Evolutionary conservation across 2,113 vertebrate genomes (phyloP).

Genomic region (Aegithalos caudatus): DNA sequence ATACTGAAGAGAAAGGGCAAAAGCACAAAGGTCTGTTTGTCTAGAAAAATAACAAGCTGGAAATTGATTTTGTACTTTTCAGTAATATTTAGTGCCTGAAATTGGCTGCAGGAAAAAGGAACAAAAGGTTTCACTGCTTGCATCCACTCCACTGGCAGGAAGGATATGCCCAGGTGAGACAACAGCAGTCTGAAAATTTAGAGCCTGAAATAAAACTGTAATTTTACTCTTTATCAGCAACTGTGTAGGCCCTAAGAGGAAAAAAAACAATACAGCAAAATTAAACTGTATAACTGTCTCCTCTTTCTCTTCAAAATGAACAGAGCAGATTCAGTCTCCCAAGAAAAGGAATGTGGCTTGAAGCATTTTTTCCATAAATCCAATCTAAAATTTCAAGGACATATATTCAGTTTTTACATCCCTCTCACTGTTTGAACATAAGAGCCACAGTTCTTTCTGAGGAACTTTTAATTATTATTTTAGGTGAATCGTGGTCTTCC

Average conservation of each 20-base stretch:
- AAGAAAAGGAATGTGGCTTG: background rate
- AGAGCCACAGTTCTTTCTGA: background rate
- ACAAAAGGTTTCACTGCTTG: background rate
- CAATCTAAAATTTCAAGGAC: background rate
- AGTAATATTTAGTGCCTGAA: slow-evolving; percentile 15
- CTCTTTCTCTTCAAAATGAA: background rate
- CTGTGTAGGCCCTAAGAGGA: background rate
- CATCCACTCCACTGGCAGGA: background rate
- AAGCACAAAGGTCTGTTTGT: background rate
- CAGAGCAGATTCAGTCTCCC: background rate
- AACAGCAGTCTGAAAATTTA: background rate
- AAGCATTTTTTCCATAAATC: background rate
- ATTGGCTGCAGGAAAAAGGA: background rate
- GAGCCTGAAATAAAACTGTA: slow-evolving; percentile 26
- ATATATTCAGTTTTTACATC: background rate
- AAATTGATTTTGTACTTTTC: slow-evolving; percentile 20
- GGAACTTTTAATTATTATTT: background rate
- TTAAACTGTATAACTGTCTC: background rate
- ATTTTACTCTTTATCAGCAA: slow-evolving; percentile 14
- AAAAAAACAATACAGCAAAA: background rate
- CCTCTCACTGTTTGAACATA: background rate
- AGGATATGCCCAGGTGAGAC: background rate
- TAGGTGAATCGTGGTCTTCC: background rate
- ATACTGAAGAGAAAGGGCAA: background rate
- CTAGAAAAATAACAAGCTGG: slow-evolving; percentile 19